Evolutionary conservation across 1,140 invertebrate species (phyloP).

Genomic region (Mercenaria mercenaria): DNA sequence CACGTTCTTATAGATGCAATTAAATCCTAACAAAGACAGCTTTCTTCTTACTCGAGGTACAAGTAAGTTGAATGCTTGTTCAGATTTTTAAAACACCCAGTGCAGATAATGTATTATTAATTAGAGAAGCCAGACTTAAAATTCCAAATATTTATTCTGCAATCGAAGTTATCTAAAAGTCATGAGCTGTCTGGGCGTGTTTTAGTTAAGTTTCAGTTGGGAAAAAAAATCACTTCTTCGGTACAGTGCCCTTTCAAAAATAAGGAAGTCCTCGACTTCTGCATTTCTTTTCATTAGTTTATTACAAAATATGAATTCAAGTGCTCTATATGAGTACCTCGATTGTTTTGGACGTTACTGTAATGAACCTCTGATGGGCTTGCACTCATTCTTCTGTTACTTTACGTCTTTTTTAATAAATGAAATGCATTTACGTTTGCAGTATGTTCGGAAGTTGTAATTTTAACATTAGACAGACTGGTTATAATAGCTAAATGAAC

Average conservation of each 20-base stretch:
- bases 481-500: background rate
- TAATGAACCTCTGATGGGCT: background rate
- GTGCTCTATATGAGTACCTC: background rate
- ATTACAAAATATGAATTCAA: slow-evolving; percentile 13
- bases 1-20: slow-evolving; percentile 42
- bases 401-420: background rate
- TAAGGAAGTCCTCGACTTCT: background rate
- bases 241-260: slow-evolving; percentile 5
- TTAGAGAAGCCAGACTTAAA: background rate
- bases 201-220: background rate
- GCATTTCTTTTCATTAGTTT: background rate
- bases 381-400: background rate
- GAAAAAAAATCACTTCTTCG: background rate
- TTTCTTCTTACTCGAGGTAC: background rate
- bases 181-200: background rate
- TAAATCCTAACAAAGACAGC: slow-evolving; percentile 21
- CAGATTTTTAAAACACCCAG: background rate
- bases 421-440: background rate
- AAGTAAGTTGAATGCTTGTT: background rate
- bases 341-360: background rate
- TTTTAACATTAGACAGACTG: background rate
- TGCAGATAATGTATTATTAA: background rate
- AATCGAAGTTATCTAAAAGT: background rate
- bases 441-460: slow-evolving; percentile 2
- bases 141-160: background rate